A percentile compares a stretch with the other conserved stretches of the same genome.
Conservation (phyloP, 1,140 invertebrate genomes). For the Neodiprion virginianus region DNA sequence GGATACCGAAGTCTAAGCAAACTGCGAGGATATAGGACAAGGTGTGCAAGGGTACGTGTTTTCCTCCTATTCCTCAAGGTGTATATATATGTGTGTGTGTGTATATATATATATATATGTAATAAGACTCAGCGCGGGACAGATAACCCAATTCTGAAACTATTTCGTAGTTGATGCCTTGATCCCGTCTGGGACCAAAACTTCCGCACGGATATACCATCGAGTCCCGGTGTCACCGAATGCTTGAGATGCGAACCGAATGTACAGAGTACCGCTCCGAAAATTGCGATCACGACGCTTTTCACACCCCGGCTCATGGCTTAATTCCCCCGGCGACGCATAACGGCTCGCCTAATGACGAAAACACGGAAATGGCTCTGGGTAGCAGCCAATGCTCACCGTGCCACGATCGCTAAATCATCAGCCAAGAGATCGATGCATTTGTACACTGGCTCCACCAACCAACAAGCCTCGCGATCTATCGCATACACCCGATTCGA, state of each 20-base stretch:
- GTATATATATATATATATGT: no score
- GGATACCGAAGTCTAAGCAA: no score
- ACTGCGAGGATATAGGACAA: no score
- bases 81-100: no score
- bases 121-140: neutral
- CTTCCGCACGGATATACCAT: neutral
- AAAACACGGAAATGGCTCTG: neutral
- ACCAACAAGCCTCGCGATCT: neutral
- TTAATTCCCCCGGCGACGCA: neutral
- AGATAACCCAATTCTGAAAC: constrained; percentile 3
- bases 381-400: neutral
- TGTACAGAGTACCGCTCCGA: no score
- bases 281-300: no score
- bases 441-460: neutral
- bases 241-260: no score
- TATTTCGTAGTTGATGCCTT: neutral
- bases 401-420: neutral
- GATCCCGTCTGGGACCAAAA: neutral
- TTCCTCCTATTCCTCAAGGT: no score
- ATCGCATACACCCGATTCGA: neutral
- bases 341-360: neutral
- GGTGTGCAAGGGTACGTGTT: no score
- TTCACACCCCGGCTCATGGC: neutral
- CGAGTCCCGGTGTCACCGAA: no score
- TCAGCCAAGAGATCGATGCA: neutral